Percentiles rank a stretch among this genome's conserved stretches.
These are phyloP conservation scores for Mya arenaria DNA, from an alignment of 1,140 invertebrate species.

Conservation along the genomic window DNA sequence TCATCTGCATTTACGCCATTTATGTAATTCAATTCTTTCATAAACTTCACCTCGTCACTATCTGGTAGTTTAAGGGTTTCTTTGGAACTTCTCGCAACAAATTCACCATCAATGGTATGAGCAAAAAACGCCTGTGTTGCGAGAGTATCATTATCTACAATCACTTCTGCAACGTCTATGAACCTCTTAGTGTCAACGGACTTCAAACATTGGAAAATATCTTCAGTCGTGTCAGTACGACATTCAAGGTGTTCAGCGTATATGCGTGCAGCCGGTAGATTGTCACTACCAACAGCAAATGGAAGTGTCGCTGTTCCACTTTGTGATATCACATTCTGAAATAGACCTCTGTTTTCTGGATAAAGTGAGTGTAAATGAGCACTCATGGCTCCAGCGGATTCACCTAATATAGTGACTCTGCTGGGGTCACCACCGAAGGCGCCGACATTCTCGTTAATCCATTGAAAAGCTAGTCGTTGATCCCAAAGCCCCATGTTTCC, in stretches of 20 bases:
- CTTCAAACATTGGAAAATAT: not conserved
- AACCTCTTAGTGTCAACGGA: not conserved
- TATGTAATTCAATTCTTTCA: slow-evolving; percentile 7
- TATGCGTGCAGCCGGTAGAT: not conserved
- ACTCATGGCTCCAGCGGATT: slow-evolving; percentile 88
- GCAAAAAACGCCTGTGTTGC: not conserved
- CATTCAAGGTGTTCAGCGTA: not conserved
- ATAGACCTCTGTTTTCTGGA: slow-evolving; percentile 53
- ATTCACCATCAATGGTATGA: slow-evolving; percentile 30
- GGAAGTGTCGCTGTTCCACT: not conserved
- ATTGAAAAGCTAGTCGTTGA: slow-evolving; percentile 87
- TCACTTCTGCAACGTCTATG: not conserved
- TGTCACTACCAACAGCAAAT: not conserved
- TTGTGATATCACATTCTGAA: slow-evolving; percentile 51
- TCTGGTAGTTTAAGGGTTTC: not conserved
- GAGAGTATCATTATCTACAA: not conserved
- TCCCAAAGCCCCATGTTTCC: slow-evolving; percentile 81
- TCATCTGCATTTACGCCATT: slow-evolving; percentile 37
- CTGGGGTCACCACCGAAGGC: slow-evolving; percentile 88
- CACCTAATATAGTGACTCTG: slow-evolving; percentile 89
- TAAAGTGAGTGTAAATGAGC: slow-evolving; percentile 43
- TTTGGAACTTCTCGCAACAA: slow-evolving; percentile 22
- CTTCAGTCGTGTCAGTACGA: not conserved
- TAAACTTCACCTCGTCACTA: not conserved
- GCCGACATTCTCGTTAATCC: slow-evolving; percentile 88